Evolutionary conservation across 2,888 invertebrate genomes (phyloP), one percentile per base, ranked within the genome.

Genomic region (Stenolophus ochropezus): DNA sequence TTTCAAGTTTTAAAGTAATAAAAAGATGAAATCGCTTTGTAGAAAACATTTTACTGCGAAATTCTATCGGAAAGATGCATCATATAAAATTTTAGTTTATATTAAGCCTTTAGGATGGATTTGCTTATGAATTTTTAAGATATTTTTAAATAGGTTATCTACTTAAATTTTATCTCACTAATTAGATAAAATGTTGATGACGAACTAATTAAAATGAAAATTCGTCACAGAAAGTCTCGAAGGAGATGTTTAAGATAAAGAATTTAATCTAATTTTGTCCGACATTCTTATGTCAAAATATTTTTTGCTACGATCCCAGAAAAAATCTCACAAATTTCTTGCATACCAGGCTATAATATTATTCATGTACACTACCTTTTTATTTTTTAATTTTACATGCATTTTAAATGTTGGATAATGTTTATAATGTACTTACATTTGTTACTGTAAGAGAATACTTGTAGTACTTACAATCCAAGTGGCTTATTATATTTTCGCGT

Each of bases 1-100:
- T 56, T 21, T 56, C 56, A 56, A 56, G 56, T 56, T 20, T 53
- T 56, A 56, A 21, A 56, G 56, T 56, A 56, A 6, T 21, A 56
- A 56, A 56, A 53, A 21, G 21, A 21, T 20, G 56, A 56, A 20
- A 56, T 56, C 18, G 56, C 56, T 56, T 56, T 56, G 56, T 56
- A 18, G 18, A 21, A 56, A 20, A 56, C 56, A 56, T 56, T 51
- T 4, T 18, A 51, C 18, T 51, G 16, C 18, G 14, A 16, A 56
- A 56, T 20, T 56, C 11, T 20, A 56, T 21, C 11, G 21, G 18
- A 11, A 8, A 20, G 11, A 18, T 56, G 16, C 20, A 18, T 20
- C 56, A 11, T 20, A 56, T 56, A 56, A 21, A 56, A 20, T 20
- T 56, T n/a, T n/a, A n/a, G n/a, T n/a, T n/a, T n/a, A n/a, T n/a